A percentile compares a stretch with the other conserved stretches of the same genome.
Conservation (phyloP, 64 coral and sea anemone species). For the Trachythela sp. region DNA sequence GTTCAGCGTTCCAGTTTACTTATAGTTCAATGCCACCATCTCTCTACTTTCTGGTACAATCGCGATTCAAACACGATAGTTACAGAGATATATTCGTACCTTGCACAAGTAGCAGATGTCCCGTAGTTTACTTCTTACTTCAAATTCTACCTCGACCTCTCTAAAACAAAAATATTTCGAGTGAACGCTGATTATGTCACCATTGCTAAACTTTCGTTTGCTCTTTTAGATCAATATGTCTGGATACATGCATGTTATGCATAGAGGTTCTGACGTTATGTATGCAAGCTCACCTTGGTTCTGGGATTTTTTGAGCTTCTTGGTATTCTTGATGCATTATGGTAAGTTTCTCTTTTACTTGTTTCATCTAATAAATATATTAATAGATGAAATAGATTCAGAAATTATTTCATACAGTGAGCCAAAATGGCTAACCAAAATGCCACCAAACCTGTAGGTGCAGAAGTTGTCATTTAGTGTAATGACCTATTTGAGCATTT, state of each 20-base stretch:
- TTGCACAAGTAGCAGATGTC: constrained; percentile 85
- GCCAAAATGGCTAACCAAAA: no score
- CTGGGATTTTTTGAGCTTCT: constrained; percentile 78
- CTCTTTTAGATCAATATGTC: no score
- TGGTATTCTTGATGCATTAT: constrained; percentile 80
- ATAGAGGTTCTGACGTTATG: neutral
- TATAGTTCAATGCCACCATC: no score
- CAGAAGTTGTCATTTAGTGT: no score
- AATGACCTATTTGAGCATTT: no score
- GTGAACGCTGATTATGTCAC: neutral
- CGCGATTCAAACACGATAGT: no score
- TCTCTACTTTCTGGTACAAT: no score
- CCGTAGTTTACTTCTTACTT: constrained; percentile 83
- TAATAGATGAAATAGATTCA: neutral
- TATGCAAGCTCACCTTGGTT: constrained; percentile 37
- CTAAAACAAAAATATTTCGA: constrained; percentile 29
- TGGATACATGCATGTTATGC: neutral
- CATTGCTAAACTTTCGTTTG: neutral
- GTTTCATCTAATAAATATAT: constrained; percentile 58
- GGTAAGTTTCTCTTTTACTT: constrained; percentile 67
- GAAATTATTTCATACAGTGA: no score
- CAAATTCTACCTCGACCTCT: constrained; percentile 75
- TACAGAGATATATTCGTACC: constrained; percentile 62
- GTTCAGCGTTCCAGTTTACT: no score
- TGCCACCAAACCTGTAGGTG: no score